These are phyloP conservation scores for Drosophila lutescens DNA, from an alignment of 2,888 invertebrate species.

Conservation along the genomic window DNA sequence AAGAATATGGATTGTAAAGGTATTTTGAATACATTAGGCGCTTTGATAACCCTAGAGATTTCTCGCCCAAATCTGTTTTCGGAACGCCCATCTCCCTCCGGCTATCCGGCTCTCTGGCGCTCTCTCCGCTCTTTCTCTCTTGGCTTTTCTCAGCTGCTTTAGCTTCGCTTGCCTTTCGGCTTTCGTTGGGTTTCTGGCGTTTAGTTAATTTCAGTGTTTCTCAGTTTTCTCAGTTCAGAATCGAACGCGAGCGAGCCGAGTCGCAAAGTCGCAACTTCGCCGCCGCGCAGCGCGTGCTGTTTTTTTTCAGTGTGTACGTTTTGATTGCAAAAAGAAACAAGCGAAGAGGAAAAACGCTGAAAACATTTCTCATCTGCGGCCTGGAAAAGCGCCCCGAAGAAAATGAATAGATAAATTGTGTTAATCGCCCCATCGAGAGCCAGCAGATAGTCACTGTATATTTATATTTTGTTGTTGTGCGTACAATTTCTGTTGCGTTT, in stretches of 20 bases:
- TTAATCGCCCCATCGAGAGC: constrained; percentile 35
- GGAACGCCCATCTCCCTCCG: neutral
- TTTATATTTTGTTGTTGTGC: constrained; percentile 47
- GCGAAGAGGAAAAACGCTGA: constrained; percentile 37
- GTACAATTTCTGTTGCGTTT: constrained; percentile 9
- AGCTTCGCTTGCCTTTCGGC: neutral
- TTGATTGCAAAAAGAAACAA: constrained; percentile 66
- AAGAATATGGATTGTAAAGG: too few relatives aligned
- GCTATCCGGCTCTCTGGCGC: neutral
- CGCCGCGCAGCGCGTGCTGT: constrained; percentile 37
- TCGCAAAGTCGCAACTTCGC: constrained; percentile 43
- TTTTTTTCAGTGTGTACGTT: constrained; percentile 55
- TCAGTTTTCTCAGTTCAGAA: constrained; percentile 9
- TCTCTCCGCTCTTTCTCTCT: neutral
- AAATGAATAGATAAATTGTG: constrained; percentile 49
- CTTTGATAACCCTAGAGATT: neutral
- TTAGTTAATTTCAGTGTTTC: neutral
- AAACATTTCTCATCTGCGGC: constrained; percentile 56
- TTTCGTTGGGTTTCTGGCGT: constrained; percentile 4
- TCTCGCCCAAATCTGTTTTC: neutral
- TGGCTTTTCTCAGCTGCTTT: constrained; percentile 2
- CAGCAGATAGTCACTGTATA: constrained; percentile 37
- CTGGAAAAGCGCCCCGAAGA: constrained; percentile 39
- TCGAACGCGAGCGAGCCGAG: constrained; percentile 59
- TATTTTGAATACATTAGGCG: neutral